Evolutionary conservation across 2,888 invertebrate species (phyloP), one percentile per base, ranked within the genome.

Genomic region (Phengaris arion): DNA sequence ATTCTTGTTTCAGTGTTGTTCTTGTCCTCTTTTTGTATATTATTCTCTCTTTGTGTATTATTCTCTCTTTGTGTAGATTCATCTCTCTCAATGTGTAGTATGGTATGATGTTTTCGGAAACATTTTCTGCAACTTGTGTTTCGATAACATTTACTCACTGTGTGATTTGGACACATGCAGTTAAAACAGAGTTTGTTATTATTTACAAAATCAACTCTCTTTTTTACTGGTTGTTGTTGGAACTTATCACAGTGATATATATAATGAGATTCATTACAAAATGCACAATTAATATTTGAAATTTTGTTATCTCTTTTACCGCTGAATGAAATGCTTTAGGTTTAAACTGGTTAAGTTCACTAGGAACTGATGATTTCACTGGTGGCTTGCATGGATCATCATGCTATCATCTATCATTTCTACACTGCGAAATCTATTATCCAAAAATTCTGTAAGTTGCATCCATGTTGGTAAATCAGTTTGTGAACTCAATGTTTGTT

Each of bases 81-180:
- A n/a, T 72, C 75, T 54, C 46, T 78, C 51, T 78, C 76, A 48
- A 74, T 13, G 35, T 81, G 80, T 10, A 80, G 68, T 22, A 80
- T 2, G 0, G 77, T 74, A 45, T 81, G 81, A 74, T 80, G 81
- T 68, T 76, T 76, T 22, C 77, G 45, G 2, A 78, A 77, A 78
- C 79, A 81, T 9, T 68, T 74, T 1, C 78, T 64, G 73, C 81
- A 81, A 48, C 75, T 54, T 1, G 76, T 59, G 2, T 75, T 35
- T 51, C 77, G 78, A 13, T 15, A 59, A 76, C 79, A 81, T 1
- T 22, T 68, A 10, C 46, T 74, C 10, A 76, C 78, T 2, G 74
- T n/a, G 68, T 80, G 79, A 6, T 69, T n/a, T 76, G 59, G 48
- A 51, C 9, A 3, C 52, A 79, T 57, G 45, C 77, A 79, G 51